Base-by-base conservation (phyloP, 2,888 invertebrate species). In the Myopa testacea region DNA sequence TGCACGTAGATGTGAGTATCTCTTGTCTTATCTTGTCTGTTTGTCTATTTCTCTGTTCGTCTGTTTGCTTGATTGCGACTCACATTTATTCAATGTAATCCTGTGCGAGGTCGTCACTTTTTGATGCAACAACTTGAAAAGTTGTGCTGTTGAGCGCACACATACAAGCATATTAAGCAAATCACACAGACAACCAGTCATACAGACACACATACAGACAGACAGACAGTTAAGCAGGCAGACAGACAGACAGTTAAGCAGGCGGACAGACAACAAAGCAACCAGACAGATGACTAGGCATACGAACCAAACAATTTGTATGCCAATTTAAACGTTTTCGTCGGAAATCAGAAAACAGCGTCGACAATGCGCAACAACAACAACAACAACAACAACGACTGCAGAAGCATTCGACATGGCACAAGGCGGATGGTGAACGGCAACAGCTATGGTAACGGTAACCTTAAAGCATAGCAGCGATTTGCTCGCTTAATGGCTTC, bases 291-390 rank as follows among this genome's bases (percentile, higher is more conserved):
- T n/a, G 55, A 55, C 55, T 1, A 55, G 8, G n/a, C 50, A n/a
- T 14, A 52, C 70, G 38, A 40, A 12, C 4, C 68, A 69, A 60
- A 58, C 58, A 60, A 60, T 45, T 75, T 75, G 60, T 69, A 74
- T 60, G 75, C 19, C 75, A 75, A 75, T 68, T 75, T 75, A 68
- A 69, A 40, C 60, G 69, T 60, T 75, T 75, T 69, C 73, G 10
- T 60, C 63, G 40, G 26, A 63, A 65, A 65, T 60, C 72, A 72
- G 40, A 38, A n/a, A 72, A 40, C 6, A 63, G 63, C 45, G 45
- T 12, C 52, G 55, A 55, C 73, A 73, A 63, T 50, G 4, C 4
- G 14, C 52, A 74, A 26, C 65, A 65, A 63, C 14, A 50, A 74
- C 16, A 34, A 6, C 16, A 65, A 74, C 63, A 12, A 65, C 26